Evolutionary conservation across 2,888 invertebrate species (phyloP).

Genomic region (Nezara viridula): DNA sequence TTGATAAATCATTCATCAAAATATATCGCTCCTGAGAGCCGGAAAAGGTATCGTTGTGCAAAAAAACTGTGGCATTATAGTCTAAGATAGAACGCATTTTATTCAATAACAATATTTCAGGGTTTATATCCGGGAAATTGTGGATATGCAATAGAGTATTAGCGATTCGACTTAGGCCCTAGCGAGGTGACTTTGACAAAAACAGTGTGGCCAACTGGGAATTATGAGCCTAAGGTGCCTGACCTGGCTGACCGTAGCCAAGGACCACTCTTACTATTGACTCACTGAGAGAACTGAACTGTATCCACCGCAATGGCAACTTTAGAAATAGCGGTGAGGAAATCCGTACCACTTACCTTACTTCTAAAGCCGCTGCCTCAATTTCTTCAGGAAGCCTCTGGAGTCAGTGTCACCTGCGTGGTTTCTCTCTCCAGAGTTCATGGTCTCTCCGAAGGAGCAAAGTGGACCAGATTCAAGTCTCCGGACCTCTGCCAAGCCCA

Average conservation of each 20-base stretch:
- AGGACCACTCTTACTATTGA: constrained; percentile 48
- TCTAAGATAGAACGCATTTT: no score
- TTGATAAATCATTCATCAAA: no score
- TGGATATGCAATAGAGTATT: background rate
- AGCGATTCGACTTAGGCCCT: background rate
- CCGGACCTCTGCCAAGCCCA: no score
- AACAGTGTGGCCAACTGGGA: constrained; percentile 34
- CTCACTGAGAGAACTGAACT: constrained; percentile 41
- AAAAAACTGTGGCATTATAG: no score
- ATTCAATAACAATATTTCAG: background rate
- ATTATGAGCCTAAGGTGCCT: background rate
- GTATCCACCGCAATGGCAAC: constrained; percentile 47
- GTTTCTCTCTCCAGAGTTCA: background rate
- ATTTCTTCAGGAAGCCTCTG: constrained; percentile 12
- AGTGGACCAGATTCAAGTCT: background rate
- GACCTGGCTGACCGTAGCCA: background rate
- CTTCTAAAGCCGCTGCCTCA: background rate
- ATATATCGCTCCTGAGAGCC: no score
- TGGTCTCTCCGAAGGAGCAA: background rate
- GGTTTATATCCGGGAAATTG: background rate
- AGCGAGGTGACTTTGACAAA: background rate
- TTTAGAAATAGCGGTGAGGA: constrained; percentile 3
- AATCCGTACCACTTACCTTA: constrained; percentile 14
- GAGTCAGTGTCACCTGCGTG: background rate
- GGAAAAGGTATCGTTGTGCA: no score